phyloP scores from a whole-genome alignment of 1,140 invertebrate species.

The Acromyrmex charruanus region DNA sequence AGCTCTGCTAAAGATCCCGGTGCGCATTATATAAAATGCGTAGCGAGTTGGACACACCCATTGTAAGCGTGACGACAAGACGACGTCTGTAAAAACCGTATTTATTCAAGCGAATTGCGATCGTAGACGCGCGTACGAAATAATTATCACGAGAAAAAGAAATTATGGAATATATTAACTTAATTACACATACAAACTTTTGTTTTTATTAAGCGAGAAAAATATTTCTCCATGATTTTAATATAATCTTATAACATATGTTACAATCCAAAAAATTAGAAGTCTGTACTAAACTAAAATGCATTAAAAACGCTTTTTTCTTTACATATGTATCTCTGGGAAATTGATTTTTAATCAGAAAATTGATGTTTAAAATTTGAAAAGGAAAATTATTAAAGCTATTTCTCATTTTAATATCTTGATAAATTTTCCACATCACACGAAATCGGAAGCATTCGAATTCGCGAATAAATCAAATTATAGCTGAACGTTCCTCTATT shows the following conservation, averaged over 20 bases:
- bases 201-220: not conserved
- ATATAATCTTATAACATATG: not conserved
- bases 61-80: not conserved
- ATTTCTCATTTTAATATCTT: too few species aligned
- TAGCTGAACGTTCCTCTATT: slow-evolving; percentile 16
- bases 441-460: not conserved
- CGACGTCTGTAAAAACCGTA: slow-evolving; percentile 6
- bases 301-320: not conserved
- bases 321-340: not conserved
- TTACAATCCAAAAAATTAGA: not conserved
- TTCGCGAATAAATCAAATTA: slow-evolving; percentile 33
- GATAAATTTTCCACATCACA: not conserved
- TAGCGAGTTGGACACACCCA: slow-evolving; percentile 1
- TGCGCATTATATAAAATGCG: slow-evolving; percentile 19
- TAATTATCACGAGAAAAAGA: not conserved
- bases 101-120: slow-evolving; percentile 3
- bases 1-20: slow-evolving; percentile 10
- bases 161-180: slow-evolving; percentile 11
- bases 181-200: not conserved
- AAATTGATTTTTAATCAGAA: not conserved
- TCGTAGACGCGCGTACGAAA: not conserved
- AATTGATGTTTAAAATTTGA: not conserved
- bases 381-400: not conserved
- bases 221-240: not conserved
- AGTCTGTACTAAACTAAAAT: not conserved